Evolutionary conservation across 64 coral and sea anemone genomes (phyloP).

Genomic region (Pachyseris speciosa): DNA sequence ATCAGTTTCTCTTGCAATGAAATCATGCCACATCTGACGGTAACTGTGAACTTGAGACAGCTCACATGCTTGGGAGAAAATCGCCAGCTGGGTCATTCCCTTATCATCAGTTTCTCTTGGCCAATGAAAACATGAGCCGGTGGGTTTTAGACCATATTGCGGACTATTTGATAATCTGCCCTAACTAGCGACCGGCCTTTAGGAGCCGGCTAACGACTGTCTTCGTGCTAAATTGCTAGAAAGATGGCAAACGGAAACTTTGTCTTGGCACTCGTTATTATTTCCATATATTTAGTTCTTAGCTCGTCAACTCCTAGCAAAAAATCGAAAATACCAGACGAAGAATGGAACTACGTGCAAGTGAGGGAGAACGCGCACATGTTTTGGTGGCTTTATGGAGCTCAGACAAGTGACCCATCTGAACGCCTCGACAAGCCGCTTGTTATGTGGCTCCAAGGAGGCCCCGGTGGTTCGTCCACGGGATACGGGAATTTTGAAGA

Average conservation of each 20-base stretch:
- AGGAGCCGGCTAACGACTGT: too few relatives aligned
- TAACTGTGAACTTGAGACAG: too few relatives aligned
- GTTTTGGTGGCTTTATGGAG: slow-evolving; percentile 99
- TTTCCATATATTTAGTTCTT: not conserved
- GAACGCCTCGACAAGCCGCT: slow-evolving; percentile 71
- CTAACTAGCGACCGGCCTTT: too few relatives aligned
- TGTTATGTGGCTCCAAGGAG: slow-evolving; percentile 97
- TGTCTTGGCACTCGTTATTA: not conserved
- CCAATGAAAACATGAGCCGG: too few relatives aligned
- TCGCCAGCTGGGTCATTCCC: too few relatives aligned
- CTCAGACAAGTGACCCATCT: slow-evolving; percentile 6
- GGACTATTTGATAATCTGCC: too few relatives aligned
- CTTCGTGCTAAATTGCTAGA: too few relatives aligned
- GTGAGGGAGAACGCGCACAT: slow-evolving; percentile 86
- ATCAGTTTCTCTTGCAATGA: too few relatives aligned
- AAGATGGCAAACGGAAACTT: not conserved
- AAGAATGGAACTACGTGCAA: slow-evolving; percentile 92
- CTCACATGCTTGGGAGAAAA: too few relatives aligned
- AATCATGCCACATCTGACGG: too few relatives aligned
- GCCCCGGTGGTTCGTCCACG: slow-evolving; percentile 89
- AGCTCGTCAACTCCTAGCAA: not conserved
- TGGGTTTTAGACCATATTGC: too few relatives aligned
- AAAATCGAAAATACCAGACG: slow-evolving; percentile 63
- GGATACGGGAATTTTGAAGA: slow-evolving; percentile 98
- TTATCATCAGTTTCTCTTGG: too few relatives aligned